Conservation (phyloP, 1,140 invertebrate genomes). For the Philotrypesis tridentata region DNA sequence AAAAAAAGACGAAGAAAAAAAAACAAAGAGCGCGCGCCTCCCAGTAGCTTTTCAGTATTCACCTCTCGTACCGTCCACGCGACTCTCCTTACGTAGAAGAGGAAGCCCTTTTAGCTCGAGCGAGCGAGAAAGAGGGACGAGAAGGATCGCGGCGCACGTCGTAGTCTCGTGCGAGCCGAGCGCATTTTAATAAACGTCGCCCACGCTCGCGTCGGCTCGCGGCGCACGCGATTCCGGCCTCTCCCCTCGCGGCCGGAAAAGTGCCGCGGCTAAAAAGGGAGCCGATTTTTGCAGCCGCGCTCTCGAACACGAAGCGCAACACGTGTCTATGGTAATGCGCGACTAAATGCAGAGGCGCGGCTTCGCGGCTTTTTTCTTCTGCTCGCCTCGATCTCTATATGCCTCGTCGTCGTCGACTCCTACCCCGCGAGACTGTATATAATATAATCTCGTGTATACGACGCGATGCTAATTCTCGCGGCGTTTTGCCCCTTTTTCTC, state of each 20-base stretch:
- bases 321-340: slow-evolving; percentile 30
- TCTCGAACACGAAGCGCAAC: background rate
- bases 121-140: too few species aligned
- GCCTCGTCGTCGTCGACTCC: too few species aligned
- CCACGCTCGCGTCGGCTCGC: slow-evolving; percentile 30
- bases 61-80: slow-evolving; percentile 21
- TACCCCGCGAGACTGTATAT: too few species aligned
- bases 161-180: background rate
- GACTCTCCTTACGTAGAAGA: slow-evolving; percentile 27
- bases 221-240: background rate
- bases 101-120: slow-evolving; percentile 22
- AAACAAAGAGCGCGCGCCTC: background rate
- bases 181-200: slow-evolving; percentile 48
- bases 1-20: background rate
- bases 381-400: too few species aligned
- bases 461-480: background rate
- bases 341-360: slow-evolving; percentile 13
- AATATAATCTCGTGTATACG: background rate
- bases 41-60: slow-evolving; percentile 36
- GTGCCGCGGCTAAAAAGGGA: background rate
- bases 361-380: background rate
- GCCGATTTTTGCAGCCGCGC: background rate
- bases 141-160: too few species aligned
- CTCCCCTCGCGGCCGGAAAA: slow-evolving; percentile 13
- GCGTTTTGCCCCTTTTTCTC: background rate